These are phyloP conservation scores for Onychostoma macrolepis DNA, from an alignment of 2,113 vertebrate genomes.

Conservation along the genomic window DNA sequence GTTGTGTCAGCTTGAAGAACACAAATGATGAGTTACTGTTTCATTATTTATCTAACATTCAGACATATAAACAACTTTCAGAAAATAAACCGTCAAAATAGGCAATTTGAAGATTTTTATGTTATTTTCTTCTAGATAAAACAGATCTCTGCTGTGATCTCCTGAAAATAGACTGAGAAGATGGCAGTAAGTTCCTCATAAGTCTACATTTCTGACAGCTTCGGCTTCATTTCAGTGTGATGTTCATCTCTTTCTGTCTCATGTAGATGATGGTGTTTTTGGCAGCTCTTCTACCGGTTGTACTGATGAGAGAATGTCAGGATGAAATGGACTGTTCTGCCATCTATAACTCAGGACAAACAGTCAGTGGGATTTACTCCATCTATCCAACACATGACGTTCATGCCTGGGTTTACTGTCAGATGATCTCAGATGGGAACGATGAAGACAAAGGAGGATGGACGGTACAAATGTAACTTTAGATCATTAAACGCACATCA, in stretches of 20 bases:
- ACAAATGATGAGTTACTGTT: neutral
- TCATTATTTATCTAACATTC: neutral
- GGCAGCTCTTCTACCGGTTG: constrained; percentile 27
- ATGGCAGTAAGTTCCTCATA: neutral
- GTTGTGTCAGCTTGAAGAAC: neutral
- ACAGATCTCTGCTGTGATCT: neutral
- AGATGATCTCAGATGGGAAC: neutral
- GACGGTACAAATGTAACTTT: constrained; percentile 58
- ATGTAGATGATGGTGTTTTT: neutral
- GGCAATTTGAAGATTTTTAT: neutral
- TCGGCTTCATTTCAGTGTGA: neutral
- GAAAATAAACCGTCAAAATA: neutral
- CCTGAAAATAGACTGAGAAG: neutral
- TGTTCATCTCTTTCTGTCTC: neutral
- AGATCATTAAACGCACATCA: neutral
- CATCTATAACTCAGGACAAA: constrained; percentile 55
- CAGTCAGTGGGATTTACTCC: constrained; percentile 58
- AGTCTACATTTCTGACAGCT: neutral
- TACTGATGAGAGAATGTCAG: neutral
- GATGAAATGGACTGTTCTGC: constrained; percentile 60
- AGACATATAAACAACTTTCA: neutral
- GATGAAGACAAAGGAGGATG: constrained; percentile 63
- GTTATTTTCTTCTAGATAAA: neutral
- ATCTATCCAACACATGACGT: constrained; percentile 58
- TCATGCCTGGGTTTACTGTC: neutral